Conservation (phyloP, 2,113 vertebrate genomes). For the Antechinus stuartii region DNA sequence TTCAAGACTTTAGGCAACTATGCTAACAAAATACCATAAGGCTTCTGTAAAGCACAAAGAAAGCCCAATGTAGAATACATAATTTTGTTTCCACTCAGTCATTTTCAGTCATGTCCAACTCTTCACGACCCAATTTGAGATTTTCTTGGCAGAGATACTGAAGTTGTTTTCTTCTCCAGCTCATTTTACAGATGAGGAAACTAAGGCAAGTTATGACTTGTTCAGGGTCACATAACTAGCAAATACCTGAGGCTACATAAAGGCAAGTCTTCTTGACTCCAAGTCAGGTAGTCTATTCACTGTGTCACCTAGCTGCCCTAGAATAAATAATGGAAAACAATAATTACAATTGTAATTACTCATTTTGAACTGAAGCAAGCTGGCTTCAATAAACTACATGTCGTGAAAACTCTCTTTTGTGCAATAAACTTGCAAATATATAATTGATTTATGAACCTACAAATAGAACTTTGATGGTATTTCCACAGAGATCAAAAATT, state of each 20-base stretch:
- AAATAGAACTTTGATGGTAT: conserved; percentile 82
- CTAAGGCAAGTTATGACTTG: background rate
- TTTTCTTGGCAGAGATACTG: background rate
- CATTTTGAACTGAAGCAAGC: conserved; percentile 76
- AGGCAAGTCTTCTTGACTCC: background rate
- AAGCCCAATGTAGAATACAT: conserved; percentile 49
- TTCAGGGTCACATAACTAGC: background rate
- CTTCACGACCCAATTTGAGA: background rate
- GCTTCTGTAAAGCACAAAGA: conserved; percentile 52
- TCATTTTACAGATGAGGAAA: background rate
- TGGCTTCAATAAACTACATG: conserved; percentile 77
- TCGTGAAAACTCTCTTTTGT: conserved; percentile 77
- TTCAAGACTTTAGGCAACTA: conserved; percentile 33
- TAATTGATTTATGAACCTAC: conserved; percentile 79
- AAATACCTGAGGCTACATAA: background rate
- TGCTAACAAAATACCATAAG: conserved; percentile 58
- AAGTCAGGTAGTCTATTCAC: background rate
- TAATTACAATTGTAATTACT: conserved; percentile 72
- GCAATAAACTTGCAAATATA: conserved; percentile 79
- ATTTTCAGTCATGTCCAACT: background rate
- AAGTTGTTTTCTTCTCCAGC: background rate
- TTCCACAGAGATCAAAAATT: conserved; percentile 79
- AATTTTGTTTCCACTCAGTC: background rate
- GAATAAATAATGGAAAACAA: conserved; percentile 69
- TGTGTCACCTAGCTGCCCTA: background rate